Base-by-base conservation (phyloP, 2,113 vertebrate species). In the Vulpes vulpes region DNA sequence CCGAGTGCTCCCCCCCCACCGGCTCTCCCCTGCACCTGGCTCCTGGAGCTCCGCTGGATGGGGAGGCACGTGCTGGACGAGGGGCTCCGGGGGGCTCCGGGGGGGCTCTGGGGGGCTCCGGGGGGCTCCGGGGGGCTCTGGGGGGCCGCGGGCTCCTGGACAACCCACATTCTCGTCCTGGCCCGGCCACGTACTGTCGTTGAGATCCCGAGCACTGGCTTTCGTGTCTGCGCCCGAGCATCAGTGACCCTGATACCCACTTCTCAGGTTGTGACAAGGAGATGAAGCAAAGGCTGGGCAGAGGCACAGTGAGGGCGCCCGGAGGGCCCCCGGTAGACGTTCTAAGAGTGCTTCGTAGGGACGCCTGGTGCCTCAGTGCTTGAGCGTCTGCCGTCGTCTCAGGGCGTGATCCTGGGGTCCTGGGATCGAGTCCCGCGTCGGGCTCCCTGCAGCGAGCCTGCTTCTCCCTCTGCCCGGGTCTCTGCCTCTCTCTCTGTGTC, bases 181-280 rank as follows among this genome's bases (percentile, higher is more conserved):
- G 25, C 65, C 89, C 25, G 32, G 17, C 14, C 15, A 57, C 30
- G 53, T 43, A 65, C 25, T 17, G 0, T 49, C 35, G 95, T 38
- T 4, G 14, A 89, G 62, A 60, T 97, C 53, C 59, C 19, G 15
- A 22, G 38, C 3, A 27, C 11, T 79, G 67, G 55, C 49, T 89
- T 88, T 71, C 38, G 9, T 79, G 85, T 93, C 88, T 94, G 74
- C 57, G 38, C 88, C 84, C 53, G 12, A 67, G 27, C 62, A n/a
- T 23, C 53, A 85, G 30, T n/a, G 10, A 51, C 38, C 27, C 9
- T 32, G 38, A 76, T 38, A 16, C 62, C 14, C 1, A 15, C 20
- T 53, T 86, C 62, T 86, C 73, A 86, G 32, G 38, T 12, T 82
- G 55, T n/a, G 73, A 43, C 8, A 49, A 86, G 38, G 5, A 23